Evolutionary conservation across 2,113 vertebrate species (phyloP).

Genomic region (Rhizomys pruinosus): DNA sequence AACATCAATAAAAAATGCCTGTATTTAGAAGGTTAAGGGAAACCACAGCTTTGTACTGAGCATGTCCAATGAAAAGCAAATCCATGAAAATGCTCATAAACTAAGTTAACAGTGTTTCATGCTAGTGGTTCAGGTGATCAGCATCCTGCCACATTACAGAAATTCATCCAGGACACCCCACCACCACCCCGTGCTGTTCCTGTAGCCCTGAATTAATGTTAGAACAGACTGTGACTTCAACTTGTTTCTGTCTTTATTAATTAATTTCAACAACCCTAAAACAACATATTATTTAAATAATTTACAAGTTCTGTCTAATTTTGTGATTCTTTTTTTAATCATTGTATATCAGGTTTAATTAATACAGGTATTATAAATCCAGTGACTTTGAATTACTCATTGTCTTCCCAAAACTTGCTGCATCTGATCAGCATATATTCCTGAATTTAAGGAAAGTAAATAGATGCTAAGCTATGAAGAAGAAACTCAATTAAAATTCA

Average conservation of each 20-base stretch:
- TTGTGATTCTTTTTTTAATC: neutral
- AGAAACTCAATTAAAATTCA: neutral
- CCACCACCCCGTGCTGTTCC: neutral
- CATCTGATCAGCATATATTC: neutral
- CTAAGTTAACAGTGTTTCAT: slow-evolving; percentile 31
- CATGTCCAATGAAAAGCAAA: slow-evolving; percentile 42
- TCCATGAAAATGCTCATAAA: slow-evolving; percentile 27
- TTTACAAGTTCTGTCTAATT: fast-evolving
- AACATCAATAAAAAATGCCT: too few species aligned
- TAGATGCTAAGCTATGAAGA: neutral
- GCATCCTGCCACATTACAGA: neutral
- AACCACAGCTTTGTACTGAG: neutral
- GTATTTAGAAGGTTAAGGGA: slow-evolving; percentile 15
- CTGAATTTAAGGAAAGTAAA: neutral
- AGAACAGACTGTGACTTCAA: neutral
- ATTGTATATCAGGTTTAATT: too few species aligned
- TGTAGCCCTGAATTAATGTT: neutral
- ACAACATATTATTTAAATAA: neutral
- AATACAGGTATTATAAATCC: neutral
- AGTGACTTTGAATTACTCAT: neutral
- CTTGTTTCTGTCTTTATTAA: neutral
- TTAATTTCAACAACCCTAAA: neutral
- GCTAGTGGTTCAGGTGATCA: neutral
- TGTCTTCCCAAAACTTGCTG: neutral
- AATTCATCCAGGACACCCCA: neutral